Evolutionary conservation across 2,888 invertebrate genomes (phyloP).

Genomic region (Lycophotia porphyrea): DNA sequence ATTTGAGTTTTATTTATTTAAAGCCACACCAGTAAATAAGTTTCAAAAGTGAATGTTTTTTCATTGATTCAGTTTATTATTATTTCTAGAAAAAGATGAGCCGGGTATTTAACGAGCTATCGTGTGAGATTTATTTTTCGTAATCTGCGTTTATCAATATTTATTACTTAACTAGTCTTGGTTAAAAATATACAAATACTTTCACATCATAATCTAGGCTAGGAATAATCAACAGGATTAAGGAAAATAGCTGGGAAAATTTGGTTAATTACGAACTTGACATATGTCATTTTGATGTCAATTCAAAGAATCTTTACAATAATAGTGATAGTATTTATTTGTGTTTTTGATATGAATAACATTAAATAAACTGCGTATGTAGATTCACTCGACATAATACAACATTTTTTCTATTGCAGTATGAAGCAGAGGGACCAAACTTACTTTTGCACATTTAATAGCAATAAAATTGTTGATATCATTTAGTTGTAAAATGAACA

Average conservation of each 20-base stretch:
- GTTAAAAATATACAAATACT: slow-evolving; percentile 46
- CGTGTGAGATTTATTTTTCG: slow-evolving; percentile 79
- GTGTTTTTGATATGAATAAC: slow-evolving; percentile 72
- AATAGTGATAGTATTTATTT: slow-evolving; percentile 77
- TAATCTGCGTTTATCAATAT: slow-evolving; percentile 59
- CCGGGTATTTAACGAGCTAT: slow-evolving; percentile 71
- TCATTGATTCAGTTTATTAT: slow-evolving; percentile 64
- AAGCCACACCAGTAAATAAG: slow-evolving; percentile 61
- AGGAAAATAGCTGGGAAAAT: slow-evolving; percentile 58
- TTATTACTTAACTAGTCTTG: slow-evolving; percentile 53
- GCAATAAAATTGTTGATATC: slow-evolving; percentile 78
- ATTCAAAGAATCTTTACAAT: slow-evolving; percentile 71
- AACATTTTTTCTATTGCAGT: slow-evolving; percentile 74
- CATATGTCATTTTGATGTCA: slow-evolving; percentile 85
- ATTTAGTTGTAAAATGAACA: slow-evolving; percentile 86
- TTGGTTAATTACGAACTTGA: slow-evolving; percentile 76
- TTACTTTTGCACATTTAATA: slow-evolving; percentile 75
- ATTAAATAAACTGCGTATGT: slow-evolving; percentile 60
- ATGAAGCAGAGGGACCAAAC: slow-evolving; percentile 86
- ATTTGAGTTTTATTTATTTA: slow-evolving; percentile 70
- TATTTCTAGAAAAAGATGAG: slow-evolving; percentile 71
- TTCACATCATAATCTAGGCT: slow-evolving; percentile 18
- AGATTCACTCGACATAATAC: slow-evolving; percentile 35
- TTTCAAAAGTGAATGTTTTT: slow-evolving; percentile 66
- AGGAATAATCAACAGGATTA: slow-evolving; percentile 16